These are phyloP conservation scores for Tetramorium bicarinatum DNA, from an alignment of 2,888 invertebrate species.

Conservation along the genomic window DNA sequence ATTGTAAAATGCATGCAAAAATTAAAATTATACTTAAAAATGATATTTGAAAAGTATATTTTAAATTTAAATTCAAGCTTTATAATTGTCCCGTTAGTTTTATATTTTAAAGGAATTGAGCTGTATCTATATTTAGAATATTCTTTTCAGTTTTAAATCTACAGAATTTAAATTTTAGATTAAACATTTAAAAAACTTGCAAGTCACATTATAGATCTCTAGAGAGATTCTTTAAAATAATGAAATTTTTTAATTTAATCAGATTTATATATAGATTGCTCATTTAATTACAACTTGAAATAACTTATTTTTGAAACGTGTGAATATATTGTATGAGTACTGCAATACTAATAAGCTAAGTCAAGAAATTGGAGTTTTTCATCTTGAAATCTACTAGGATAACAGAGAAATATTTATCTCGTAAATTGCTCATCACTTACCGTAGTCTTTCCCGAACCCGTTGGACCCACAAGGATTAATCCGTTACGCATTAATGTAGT, in stretches of 20 bases:
- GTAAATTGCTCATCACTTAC: conserved; percentile 84
- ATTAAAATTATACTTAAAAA: too few species aligned
- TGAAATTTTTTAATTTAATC: background rate
- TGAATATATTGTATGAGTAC: background rate
- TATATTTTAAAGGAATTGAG: background rate
- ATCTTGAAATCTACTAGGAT: background rate
- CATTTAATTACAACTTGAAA: background rate
- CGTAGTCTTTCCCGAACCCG: conserved; percentile 93
- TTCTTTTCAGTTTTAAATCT: background rate
- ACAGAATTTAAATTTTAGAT: background rate
- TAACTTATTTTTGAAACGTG: background rate
- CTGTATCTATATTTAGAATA: background rate
- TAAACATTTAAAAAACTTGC: background rate
- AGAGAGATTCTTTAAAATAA: background rate
- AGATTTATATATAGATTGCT: background rate
- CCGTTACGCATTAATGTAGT: conserved; percentile 94
- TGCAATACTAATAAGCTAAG: background rate
- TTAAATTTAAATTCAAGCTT: background rate
- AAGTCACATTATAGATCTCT: background rate
- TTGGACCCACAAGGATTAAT: conserved; percentile 94
- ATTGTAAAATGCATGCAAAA: background rate
- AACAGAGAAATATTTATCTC: background rate
- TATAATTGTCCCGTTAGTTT: background rate
- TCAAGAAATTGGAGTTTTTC: background rate
- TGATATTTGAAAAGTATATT: too few species aligned